Percentiles rank a stretch among this genome's conserved stretches.
phyloP scores from a whole-genome alignment of 2,888 invertebrate genomes.

The Drosophila putrida region DNA sequence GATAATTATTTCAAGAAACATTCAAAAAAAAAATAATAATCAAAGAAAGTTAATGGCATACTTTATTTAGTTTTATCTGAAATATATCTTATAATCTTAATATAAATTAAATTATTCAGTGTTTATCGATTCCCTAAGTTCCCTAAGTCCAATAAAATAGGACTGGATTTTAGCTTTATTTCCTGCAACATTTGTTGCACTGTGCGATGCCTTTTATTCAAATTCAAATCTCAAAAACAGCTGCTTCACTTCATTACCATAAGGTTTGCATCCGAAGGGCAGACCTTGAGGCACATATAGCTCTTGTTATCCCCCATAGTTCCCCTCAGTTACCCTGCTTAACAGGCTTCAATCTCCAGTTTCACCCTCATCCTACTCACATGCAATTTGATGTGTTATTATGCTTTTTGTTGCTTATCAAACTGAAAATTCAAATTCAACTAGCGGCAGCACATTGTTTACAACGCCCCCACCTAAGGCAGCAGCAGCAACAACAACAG shows the following conservation, averaged over 20 bases:
- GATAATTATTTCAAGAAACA: too few species aligned
- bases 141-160: too few species aligned
- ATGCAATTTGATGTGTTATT: constrained; percentile 78
- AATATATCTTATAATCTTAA: too few species aligned
- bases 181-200: constrained; percentile 25
- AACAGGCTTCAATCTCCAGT: not conserved
- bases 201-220: constrained; percentile 57
- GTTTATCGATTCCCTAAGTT: too few species aligned
- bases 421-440: constrained; percentile 80
- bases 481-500: constrained; percentile 35
- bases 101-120: too few species aligned
- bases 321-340: not conserved
- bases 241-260: constrained; percentile 80
- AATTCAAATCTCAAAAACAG: constrained; percentile 73
- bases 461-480: constrained; percentile 67
- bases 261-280: constrained; percentile 69
- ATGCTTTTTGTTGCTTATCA: constrained; percentile 81
- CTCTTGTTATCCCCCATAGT: constrained; percentile 43
- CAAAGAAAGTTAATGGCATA: too few species aligned
- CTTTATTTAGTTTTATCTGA: too few species aligned
- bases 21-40: too few species aligned
- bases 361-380: constrained; percentile 18
- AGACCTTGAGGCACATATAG: constrained; percentile 40
- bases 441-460: constrained; percentile 75
- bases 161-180: not conserved